Conservation (phyloP, 1,140 invertebrate genomes). For the Pseudomyrmex sp. region DNA sequence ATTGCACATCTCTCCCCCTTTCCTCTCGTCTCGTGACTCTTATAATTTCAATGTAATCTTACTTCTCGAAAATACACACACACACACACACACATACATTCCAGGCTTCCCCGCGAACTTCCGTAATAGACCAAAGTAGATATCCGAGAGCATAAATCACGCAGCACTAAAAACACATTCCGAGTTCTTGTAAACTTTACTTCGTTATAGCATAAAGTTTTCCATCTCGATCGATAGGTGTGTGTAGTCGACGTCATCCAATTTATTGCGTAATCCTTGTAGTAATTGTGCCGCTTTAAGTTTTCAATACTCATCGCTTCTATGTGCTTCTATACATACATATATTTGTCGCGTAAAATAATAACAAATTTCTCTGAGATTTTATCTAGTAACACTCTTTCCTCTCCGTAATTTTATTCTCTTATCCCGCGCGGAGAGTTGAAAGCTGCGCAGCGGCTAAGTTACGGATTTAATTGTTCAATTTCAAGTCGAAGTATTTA, state of each 20-base stretch:
- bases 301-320: background rate
- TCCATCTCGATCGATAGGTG: slow-evolving; percentile 5
- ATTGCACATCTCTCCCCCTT: background rate
- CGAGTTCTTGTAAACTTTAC: background rate
- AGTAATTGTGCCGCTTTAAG: background rate
- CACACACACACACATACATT: no score
- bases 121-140: slow-evolving; percentile 10
- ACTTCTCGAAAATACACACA: slow-evolving; percentile 25
- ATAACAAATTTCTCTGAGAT: no score
- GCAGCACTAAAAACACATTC: slow-evolving; percentile 34
- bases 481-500: slow-evolving; percentile 23
- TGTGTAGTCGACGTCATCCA: background rate
- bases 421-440: background rate
- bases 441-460: background rate
- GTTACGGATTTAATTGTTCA: background rate
- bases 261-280: background rate
- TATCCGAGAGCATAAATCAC: slow-evolving; percentile 18
- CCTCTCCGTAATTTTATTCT: background rate
- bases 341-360: background rate
- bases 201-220: background rate
- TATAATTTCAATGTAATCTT: slow-evolving; percentile 43
- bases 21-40: slow-evolving; percentile 23
- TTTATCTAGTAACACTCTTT: no score
- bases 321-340: no score
- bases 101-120: slow-evolving; percentile 3